Conservation (phyloP, 2,888 invertebrate genomes). For the Girardia tigrina region DNA sequence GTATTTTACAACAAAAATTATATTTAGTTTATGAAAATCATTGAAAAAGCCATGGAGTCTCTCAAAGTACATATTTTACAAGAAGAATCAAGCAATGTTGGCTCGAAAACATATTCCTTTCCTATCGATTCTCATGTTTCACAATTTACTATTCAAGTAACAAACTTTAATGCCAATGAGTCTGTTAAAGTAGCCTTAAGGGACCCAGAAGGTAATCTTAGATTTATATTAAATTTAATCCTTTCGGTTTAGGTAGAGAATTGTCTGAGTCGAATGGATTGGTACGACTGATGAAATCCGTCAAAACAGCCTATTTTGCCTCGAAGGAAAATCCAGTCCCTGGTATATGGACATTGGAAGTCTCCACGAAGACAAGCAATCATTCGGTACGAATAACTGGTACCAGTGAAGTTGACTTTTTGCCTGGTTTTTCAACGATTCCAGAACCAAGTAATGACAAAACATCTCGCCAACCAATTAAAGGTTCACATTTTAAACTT, state of each 20-base stretch:
- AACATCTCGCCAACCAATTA: constrained; percentile 28
- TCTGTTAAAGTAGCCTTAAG: constrained; percentile 30
- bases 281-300: constrained; percentile 33
- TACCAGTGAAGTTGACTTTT: constrained; percentile 32
- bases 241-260: neutral
- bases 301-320: constrained; percentile 32
- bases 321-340: constrained; percentile 30
- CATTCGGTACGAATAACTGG: constrained; percentile 35
- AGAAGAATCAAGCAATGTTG: constrained; percentile 28
- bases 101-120: constrained; percentile 33
- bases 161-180: constrained; percentile 30
- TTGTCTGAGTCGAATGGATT: constrained; percentile 27
- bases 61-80: constrained; percentile 33
- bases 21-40: constrained; percentile 34
- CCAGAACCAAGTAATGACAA: constrained; percentile 26
- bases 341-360: constrained; percentile 33
- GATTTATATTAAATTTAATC: neutral
- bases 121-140: constrained; percentile 33
- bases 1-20: too few relatives aligned
- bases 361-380: constrained; percentile 24
- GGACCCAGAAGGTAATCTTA: constrained; percentile 34
- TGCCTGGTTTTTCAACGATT: constrained; percentile 33
- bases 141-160: constrained; percentile 32
- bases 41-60: constrained; percentile 31
- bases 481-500: neutral